Evolutionary conservation across 2,888 invertebrate species (phyloP).

Genomic region (Ceriagrion tenellum): DNA sequence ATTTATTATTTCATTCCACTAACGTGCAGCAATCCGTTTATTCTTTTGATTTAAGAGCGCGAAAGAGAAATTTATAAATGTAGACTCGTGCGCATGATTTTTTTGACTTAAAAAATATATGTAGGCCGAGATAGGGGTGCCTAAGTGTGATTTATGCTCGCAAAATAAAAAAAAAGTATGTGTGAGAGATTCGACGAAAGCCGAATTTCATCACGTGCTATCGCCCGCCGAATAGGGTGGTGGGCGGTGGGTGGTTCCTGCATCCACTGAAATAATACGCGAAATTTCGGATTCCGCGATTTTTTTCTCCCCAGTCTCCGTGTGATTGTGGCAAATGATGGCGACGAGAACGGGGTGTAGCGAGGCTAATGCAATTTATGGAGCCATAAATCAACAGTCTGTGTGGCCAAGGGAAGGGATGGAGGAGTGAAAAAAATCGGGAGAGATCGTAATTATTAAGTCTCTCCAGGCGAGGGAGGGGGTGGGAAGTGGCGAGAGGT

Average conservation of each 20-base stretch:
- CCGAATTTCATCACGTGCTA: not conserved
- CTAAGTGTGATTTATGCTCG: no score
- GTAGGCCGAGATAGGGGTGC: no score
- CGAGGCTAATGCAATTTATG: not conserved
- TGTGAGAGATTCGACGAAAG: not conserved
- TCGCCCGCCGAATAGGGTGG: not conserved
- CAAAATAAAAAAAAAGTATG: not conserved
- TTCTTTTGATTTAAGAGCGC: no score
- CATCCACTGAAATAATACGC: not conserved
- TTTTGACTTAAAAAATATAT: no score
- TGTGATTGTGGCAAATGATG: constrained; percentile 39
- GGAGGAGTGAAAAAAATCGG: not conserved
- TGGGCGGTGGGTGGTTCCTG: not conserved
- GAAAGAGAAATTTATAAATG: not conserved
- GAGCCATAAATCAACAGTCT: not conserved
- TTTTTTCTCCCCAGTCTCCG: not conserved
- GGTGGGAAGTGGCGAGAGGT: not conserved
- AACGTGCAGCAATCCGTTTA: no score
- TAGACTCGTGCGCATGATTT: not conserved
- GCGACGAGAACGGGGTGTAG: constrained; percentile 1
- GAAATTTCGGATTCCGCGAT: not conserved
- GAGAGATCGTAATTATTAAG: constrained; percentile 37
- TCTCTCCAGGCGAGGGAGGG: not conserved
- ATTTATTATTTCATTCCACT: no score
- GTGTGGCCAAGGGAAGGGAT: not conserved